Base-by-base conservation (phyloP, 2,113 vertebrate genomes). In the Tupaia chinensis region DNA sequence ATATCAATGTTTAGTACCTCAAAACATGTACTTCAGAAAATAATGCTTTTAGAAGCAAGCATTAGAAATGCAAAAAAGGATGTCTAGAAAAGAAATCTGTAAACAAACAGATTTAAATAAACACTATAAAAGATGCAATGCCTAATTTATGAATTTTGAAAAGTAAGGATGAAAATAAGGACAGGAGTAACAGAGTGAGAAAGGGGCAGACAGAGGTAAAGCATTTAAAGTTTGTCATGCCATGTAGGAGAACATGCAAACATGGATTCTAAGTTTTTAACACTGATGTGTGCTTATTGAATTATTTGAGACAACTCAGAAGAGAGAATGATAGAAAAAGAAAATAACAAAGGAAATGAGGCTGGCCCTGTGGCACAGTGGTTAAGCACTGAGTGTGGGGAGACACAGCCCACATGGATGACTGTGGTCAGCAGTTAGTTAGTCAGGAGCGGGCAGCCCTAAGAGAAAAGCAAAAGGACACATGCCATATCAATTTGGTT, bases 51-150 rank as follows among this genome's bases (percentile, higher is more conserved):
- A 65, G 63, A 84, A 84, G 53, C 1, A 88, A 94, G 9, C 25
- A 88, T 77, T 54, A 91, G 20, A 81, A 88, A 80, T 72, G 44
- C 2, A 72, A 87, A 77, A 94, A 74, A 66, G 16, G 89, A 44
- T n/a, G 34, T 13, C 23, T 66, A 68, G 9, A 54, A 90, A 85
- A 77, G 73, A 87, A 73, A 85, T 20, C 3, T 66, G n/a, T 44
- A 77, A 66, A 79, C 54, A 77, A 61, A 78, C 65, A 87, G 78
- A 15, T 83, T 25, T 82, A 82, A 93, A 83, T 8, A 65, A 66
- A 58, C 32, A 17, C 8, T 87, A 19, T 1, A 27, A 78, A 74
- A 25, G 74, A 61, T 56, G 63, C 80, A 87, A 66, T 73, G 25
- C 29, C 53, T 79, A 60, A 25, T 63, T 63, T 84, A 2, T 90